Evolutionary conservation across 2,113 vertebrate genomes (phyloP).

Genomic region (Condylura cristata): DNA sequence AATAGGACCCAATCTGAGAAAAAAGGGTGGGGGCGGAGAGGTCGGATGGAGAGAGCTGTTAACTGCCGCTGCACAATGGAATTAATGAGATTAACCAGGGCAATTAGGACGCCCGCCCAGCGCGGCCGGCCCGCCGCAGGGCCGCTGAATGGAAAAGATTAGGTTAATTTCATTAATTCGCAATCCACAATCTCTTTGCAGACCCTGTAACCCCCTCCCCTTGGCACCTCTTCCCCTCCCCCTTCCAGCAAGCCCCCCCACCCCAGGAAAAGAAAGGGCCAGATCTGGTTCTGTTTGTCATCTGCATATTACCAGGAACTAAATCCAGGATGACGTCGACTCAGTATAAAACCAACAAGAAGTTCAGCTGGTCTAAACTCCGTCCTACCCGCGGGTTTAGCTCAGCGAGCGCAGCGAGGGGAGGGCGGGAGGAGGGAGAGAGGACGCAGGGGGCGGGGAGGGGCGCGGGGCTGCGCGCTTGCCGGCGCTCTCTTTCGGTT

Average conservation of each 20-base stretch:
- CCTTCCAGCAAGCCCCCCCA: slow-evolving; percentile 1
- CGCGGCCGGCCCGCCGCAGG: slow-evolving; percentile 66
- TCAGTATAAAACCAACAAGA: slow-evolving; percentile 92
- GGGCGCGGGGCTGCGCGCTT: slow-evolving; percentile 61
- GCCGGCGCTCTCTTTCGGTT: slow-evolving; percentile 67
- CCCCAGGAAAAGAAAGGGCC: slow-evolving; percentile 75
- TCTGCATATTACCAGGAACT: slow-evolving; percentile 89
- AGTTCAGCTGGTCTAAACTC: slow-evolving; percentile 85
- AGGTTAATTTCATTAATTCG: slow-evolving; percentile 97
- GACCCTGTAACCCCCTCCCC: slow-evolving; percentile 79
- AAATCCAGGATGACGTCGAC: slow-evolving; percentile 94
- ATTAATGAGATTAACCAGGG: slow-evolving; percentile 93
- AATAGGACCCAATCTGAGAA: slow-evolving; percentile 79
- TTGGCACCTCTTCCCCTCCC: slow-evolving; percentile 63
- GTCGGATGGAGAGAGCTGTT: slow-evolving; percentile 77
- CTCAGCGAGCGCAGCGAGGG: slow-evolving; percentile 77
- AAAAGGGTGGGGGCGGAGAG: slow-evolving; percentile 77
- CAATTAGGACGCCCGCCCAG: slow-evolving; percentile 86
- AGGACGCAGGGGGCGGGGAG: slow-evolving; percentile 82
- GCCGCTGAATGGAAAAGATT: slow-evolving; percentile 90
- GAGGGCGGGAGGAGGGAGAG: slow-evolving; percentile 78
- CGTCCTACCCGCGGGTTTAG: slow-evolving; percentile 83
- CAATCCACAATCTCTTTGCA: slow-evolving; percentile 91
- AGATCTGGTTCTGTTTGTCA: slow-evolving; percentile 90
- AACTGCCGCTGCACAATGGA: slow-evolving; percentile 85